Conservation (phyloP, 2,888 invertebrate genomes). For the Nasonovia ribisnigri region DNA sequence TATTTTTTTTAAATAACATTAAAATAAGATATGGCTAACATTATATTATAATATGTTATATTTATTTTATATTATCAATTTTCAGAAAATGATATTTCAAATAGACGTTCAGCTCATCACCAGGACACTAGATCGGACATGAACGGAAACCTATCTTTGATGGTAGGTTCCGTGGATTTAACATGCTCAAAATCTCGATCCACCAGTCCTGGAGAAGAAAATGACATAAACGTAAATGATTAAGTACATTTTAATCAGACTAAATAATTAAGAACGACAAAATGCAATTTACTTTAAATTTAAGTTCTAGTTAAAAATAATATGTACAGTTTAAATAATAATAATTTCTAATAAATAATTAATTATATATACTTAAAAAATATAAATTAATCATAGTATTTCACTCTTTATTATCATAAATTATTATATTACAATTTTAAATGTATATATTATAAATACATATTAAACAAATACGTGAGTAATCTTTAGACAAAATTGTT, state of each 20-base stretch:
- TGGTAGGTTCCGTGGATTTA: conserved; percentile 57
- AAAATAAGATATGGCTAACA: background rate
- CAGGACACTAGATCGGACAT: conserved; percentile 47
- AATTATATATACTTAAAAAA: background rate
- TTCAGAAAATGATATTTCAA: conserved; percentile 47
- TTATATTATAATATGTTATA: background rate
- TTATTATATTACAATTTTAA: background rate
- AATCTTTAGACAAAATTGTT: background rate
- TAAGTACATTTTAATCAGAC: conserved; percentile 15
- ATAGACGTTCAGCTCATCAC: conserved; percentile 39
- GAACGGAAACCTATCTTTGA: conserved; percentile 57
- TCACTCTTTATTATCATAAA: background rate
- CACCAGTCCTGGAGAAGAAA: conserved; percentile 51
- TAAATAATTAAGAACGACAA: background rate
- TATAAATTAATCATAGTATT: conserved; percentile 1
- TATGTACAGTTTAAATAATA: conserved; percentile 16
- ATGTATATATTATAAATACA: background rate
- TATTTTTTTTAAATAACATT: background rate
- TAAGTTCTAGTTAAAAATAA: conserved; percentile 13
- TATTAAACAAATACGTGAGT: background rate
- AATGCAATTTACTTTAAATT: conserved; percentile 18
- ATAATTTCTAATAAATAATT: background rate
- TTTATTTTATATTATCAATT: background rate
- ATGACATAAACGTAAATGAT: conserved; percentile 62
- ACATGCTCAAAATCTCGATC: conserved; percentile 57